Conservation (phyloP, 30 jellyfish, hydroid and myxozoan genomes). For the Hydractinia symbiolongicarpus region DNA sequence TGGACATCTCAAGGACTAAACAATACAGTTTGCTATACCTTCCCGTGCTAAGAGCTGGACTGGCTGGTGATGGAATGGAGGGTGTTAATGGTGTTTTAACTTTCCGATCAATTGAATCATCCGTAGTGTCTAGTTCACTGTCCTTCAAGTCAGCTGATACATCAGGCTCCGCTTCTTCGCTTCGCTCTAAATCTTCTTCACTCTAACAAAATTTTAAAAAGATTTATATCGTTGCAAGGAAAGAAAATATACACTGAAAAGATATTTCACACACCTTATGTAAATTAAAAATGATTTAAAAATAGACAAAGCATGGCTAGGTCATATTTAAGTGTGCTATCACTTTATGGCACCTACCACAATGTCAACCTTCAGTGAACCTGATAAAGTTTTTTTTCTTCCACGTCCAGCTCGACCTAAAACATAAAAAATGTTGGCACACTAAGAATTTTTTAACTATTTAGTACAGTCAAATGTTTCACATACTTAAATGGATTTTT, state of each 20-base stretch:
- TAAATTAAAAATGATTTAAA: neutral
- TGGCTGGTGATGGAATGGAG: conserved; percentile 85
- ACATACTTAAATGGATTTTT: too few species aligned
- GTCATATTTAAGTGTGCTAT: neutral
- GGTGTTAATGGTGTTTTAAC: conserved; percentile 53
- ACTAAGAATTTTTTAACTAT: too few species aligned
- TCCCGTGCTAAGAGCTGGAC: conserved; percentile 97
- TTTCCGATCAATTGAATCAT: conserved; percentile 13
- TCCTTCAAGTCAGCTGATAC: conserved; percentile 17
- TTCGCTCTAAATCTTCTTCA: conserved; percentile 30
- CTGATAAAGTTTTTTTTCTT: conserved; percentile 11
- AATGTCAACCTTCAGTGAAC: conserved; percentile 19
- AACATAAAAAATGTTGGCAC: neutral
- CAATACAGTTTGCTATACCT: conserved; percentile 38
- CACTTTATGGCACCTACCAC: neutral
- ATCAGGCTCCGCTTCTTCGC: conserved; percentile 16
- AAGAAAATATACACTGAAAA: too few species aligned
- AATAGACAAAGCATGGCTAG: neutral
- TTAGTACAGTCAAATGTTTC: too few species aligned
- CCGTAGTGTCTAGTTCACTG: conserved; percentile 10
- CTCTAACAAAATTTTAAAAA: neutral
- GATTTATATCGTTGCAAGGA: too few species aligned
- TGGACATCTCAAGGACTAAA: neutral
- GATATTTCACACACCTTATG: neutral
- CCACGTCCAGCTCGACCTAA: neutral